A percentile compares a stretch with the other conserved stretches of the same genome.
Evolutionary conservation across 2,888 invertebrate species (phyloP).

Genomic region (Stramonita haemastoma): DNA sequence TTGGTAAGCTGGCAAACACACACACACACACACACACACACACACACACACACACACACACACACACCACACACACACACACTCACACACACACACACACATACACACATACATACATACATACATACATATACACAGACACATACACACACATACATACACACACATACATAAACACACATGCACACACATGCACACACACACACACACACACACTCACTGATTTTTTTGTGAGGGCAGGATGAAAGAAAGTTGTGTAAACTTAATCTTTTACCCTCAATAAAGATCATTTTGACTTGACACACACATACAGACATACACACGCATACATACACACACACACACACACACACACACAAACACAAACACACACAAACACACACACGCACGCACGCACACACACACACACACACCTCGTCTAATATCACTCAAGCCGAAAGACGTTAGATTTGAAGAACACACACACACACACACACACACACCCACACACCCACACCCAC

Average conservation of each 20-base stretch:
- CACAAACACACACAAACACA: not conserved
- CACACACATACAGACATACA: not conserved
- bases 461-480: not conserved
- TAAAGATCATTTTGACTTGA: no score
- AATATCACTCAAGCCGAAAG: no score
- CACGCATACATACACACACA: not conserved
- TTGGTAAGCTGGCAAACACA: no score
- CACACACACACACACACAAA: not conserved
- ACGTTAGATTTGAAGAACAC: no score
- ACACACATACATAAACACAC: not conserved
- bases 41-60: constrained; percentile 8
- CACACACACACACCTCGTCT: constrained; percentile 20
- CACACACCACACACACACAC: no score
- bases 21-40: no score
- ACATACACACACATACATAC: not conserved
- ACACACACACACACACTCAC: not conserved
- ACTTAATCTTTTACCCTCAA: no score
- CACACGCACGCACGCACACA: not conserved
- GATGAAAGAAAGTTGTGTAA: no score
- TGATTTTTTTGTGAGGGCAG: no score
- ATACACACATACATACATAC: no score
- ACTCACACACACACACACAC: no score
- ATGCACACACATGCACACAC: not conserved
- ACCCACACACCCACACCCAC: constrained; percentile 6
- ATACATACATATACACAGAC: not conserved